Percentiles rank a stretch among this genome's conserved stretches.
These are phyloP conservation scores for Jaculus jaculus DNA, from an alignment of 2,113 vertebrate species.

Conservation along the genomic window DNA sequence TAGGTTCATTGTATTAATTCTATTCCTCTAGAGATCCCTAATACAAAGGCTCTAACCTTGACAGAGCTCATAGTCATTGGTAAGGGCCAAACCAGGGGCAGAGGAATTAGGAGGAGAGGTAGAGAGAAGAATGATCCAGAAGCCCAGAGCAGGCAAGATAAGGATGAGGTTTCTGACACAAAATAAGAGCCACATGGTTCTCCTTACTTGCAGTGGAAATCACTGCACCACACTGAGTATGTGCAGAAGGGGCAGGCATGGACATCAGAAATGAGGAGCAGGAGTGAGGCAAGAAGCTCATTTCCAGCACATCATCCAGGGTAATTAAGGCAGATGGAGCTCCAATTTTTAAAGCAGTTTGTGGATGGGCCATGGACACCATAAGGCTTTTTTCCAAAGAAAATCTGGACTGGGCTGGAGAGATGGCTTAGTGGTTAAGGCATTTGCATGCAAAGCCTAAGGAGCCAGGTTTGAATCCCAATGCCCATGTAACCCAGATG, in stretches of 20 bases:
- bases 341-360: neutral
- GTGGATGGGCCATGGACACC: neutral
- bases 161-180: too few relatives aligned
- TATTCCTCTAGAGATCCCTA: too few relatives aligned
- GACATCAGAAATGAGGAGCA: neutral
- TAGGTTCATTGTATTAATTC: too few relatives aligned
- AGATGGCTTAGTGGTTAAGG: too few relatives aligned
- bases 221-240: neutral
- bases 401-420: too few relatives aligned
- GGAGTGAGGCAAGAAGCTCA: rapidly evolving
- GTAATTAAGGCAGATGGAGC: neutral
- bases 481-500: too few relatives aligned
- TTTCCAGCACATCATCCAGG: rapidly evolving
- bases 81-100: too few relatives aligned
- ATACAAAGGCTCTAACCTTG: neutral
- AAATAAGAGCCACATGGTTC: neutral
- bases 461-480: too few relatives aligned
- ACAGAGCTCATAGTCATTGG: neutral
- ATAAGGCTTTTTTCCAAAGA: neutral
- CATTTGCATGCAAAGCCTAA: too few relatives aligned
- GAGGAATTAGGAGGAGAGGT: neutral
- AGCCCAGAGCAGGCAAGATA: neutral
- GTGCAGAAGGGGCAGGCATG: neutral
- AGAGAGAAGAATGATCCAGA: neutral
- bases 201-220: neutral